Conservation (phyloP, 1,140 invertebrate genomes). For the Pollicipes pollicipes region DNA sequence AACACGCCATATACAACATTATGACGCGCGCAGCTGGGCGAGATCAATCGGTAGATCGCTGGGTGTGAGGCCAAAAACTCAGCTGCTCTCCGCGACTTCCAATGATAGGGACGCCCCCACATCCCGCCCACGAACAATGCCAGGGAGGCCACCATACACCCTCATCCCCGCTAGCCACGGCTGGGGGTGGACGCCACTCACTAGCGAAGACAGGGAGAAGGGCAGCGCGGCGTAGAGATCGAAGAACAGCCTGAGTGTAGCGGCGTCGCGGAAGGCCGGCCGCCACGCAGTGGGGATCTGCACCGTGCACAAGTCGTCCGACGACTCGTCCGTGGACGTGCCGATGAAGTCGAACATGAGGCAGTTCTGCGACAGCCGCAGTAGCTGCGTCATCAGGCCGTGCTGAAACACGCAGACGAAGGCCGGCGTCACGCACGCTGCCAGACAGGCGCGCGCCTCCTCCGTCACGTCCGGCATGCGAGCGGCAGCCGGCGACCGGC, state of each 20-base stretch:
- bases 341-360: constrained; percentile 70
- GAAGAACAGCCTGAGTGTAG: constrained; percentile 85
- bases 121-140: too few relatives aligned
- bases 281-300: constrained; percentile 94
- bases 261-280: constrained; percentile 74
- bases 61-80: too few relatives aligned
- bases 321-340: constrained; percentile 84
- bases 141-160: too few relatives aligned
- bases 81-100: too few relatives aligned
- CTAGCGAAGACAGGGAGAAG: constrained; percentile 59
- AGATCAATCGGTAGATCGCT: too few relatives aligned
- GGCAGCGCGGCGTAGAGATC: constrained; percentile 80
- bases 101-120: too few relatives aligned
- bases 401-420: background rate
- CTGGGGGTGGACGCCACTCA: too few relatives aligned
- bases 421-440: background rate
- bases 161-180: too few relatives aligned
- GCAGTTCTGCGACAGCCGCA: background rate
- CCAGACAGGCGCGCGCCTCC: too few relatives aligned
- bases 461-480: too few relatives aligned
- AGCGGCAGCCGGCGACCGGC: background rate
- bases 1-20: too few relatives aligned
- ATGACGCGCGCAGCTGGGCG: too few relatives aligned
- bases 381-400: background rate
- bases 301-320: constrained; percentile 90